Conservation (phyloP, 2,888 invertebrate species). For the Cerceris ruficornis region DNA sequence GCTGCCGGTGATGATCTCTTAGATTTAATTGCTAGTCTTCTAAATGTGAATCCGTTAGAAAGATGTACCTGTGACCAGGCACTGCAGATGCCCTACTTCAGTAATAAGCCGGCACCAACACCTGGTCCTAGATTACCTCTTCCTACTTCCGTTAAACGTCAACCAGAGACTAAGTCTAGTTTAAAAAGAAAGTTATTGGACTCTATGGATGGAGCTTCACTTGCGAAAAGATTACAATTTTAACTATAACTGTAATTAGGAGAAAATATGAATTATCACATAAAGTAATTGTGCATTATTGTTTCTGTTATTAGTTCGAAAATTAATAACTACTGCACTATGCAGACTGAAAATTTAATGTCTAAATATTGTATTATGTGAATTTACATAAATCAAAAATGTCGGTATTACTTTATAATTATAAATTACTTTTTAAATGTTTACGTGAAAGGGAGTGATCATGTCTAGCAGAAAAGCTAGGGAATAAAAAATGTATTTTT, state of each 20-base stretch:
- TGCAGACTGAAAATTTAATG: not conserved
- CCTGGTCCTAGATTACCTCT: constrained; percentile 92
- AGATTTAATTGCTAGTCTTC: constrained; percentile 88
- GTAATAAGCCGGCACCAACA: constrained; percentile 94
- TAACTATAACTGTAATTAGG: constrained; percentile 73
- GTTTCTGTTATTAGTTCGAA: constrained; percentile 11
- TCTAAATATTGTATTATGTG: not conserved
- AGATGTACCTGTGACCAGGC: constrained; percentile 93
- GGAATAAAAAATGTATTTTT: constrained; percentile 35
- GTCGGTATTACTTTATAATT: not conserved
- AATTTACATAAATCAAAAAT: not conserved
- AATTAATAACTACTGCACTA: constrained; percentile 9
- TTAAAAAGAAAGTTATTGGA: constrained; percentile 90
- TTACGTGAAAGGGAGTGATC: constrained; percentile 2
- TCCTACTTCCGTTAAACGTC: constrained; percentile 86
- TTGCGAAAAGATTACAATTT: constrained; percentile 88
- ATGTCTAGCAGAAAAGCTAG: not conserved
- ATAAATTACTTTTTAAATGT: not conserved
- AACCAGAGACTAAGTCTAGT: constrained; percentile 86
- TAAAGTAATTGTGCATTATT: not conserved
- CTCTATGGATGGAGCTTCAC: constrained; percentile 86
- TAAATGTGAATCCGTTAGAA: constrained; percentile 91
- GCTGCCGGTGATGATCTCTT: constrained; percentile 97
- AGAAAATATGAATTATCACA: constrained; percentile 30
- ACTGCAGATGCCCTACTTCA: constrained; percentile 94